Conservation (phyloP, 2,113 vertebrate species). For the Pimephales promelas region DNA sequence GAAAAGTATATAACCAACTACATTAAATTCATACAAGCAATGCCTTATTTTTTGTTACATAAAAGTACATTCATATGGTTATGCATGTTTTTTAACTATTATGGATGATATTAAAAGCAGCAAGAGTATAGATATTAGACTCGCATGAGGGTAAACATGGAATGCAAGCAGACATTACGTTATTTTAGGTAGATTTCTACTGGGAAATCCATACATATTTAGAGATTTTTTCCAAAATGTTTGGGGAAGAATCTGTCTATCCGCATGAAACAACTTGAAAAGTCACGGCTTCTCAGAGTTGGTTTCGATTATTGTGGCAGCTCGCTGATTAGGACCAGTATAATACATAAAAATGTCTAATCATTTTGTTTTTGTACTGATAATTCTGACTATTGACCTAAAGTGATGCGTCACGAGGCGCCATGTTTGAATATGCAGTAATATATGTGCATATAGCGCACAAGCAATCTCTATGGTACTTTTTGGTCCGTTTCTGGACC, state of each 20-base stretch:
- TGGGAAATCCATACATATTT: background rate
- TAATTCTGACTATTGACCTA: background rate
- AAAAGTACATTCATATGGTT: constrained; percentile 62
- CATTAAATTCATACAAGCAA: constrained; percentile 30
- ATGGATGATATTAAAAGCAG: constrained; percentile 54
- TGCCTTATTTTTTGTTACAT: constrained; percentile 45
- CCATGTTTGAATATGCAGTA: background rate
- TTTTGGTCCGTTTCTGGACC: background rate
- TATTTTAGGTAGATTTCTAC: background rate
- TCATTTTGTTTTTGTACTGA: background rate
- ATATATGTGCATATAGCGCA: background rate
- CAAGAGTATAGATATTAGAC: constrained; percentile 32
- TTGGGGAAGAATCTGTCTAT: background rate
- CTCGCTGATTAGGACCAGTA: background rate
- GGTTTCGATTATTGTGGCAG: background rate
- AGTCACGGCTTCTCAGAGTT: background rate
- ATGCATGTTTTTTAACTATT: constrained; percentile 59
- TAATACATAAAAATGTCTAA: background rate
- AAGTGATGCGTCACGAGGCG: background rate
- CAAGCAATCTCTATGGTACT: background rate
- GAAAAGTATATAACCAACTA: constrained; percentile 34
- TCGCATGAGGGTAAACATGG: background rate
- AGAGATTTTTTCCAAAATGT: background rate
- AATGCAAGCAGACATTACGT: background rate
- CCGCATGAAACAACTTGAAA: background rate